These are phyloP conservation scores for Smutsia temminckii DNA, from an alignment of 2,797 vertebrate genomes.

Conservation along the genomic window DNA sequence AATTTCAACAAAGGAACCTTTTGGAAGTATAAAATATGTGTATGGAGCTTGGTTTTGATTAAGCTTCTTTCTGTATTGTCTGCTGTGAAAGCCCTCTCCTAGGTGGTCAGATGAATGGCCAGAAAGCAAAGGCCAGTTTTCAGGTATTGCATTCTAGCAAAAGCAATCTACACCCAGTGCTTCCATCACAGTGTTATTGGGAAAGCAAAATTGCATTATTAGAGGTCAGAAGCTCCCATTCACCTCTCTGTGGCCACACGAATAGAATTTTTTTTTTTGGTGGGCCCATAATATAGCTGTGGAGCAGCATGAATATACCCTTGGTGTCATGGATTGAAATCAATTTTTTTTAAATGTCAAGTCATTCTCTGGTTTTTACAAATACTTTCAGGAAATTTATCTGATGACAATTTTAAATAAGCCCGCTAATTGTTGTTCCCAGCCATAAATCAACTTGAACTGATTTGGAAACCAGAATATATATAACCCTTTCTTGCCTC, in stretches of 20 bases:
- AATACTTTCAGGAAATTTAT: constrained; percentile 39
- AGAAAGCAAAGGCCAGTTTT: constrained; percentile 55
- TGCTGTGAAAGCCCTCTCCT: constrained; percentile 41
- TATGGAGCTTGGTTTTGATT: constrained; percentile 57
- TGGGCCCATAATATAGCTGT: constrained; percentile 28
- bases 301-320: constrained; percentile 46
- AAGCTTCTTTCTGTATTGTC: constrained; percentile 54
- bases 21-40: constrained; percentile 52
- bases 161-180: constrained; percentile 39
- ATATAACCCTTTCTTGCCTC: background rate
- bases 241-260: constrained; percentile 45
- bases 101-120: constrained; percentile 49
- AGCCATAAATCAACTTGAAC: constrained; percentile 9
- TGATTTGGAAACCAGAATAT: constrained; percentile 13
- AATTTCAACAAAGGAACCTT: constrained; percentile 50
- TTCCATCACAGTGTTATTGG: constrained; percentile 38
- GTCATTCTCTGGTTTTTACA: constrained; percentile 48
- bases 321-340: constrained; percentile 41
- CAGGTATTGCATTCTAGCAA: constrained; percentile 29
- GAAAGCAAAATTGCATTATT: constrained; percentile 59
- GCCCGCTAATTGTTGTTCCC: constrained; percentile 42
- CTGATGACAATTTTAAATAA: constrained; percentile 34
- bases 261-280: constrained; percentile 59
- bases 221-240: constrained; percentile 49
- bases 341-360: background rate